These are phyloP conservation scores for Zoroaster sp. DNA, from an alignment of 53 echinoderm and acorn worm genomes.

Conservation along the genomic window DNA sequence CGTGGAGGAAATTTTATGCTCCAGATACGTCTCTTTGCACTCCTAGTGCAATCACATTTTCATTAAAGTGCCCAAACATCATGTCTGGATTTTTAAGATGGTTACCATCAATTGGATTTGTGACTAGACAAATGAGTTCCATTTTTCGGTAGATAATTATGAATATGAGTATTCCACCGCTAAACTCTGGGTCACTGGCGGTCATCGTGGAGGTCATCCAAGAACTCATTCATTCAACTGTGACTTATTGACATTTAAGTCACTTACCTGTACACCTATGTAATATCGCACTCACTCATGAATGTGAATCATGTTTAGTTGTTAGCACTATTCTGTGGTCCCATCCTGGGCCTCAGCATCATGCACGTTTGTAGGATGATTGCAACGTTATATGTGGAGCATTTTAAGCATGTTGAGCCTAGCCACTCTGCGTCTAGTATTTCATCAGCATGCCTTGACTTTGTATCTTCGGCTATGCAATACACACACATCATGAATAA, in stretches of 20 bases:
- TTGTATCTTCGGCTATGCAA: background rate
- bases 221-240: background rate
- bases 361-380: slow-evolving; percentile 14
- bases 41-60: too few species aligned
- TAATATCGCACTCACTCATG: background rate
- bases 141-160: background rate
- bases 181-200: slow-evolving; percentile 10
- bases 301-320: background rate
- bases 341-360: background rate
- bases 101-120: too few species aligned
- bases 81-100: too few species aligned
- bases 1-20: background rate
- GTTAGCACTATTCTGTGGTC: background rate
- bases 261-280: too few species aligned
- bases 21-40: too few species aligned
- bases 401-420: slow-evolving; percentile 13
- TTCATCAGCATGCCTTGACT: slow-evolving; percentile 14
- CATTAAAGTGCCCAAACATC: too few species aligned
- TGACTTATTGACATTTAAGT: background rate
- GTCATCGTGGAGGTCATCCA: background rate
- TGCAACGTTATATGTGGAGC: slow-evolving; percentile 3
- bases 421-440: background rate
- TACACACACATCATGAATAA: background rate
- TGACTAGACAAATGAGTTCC: background rate
- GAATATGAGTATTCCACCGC: background rate